A percentile compares a stretch with the other conserved stretches of the same genome.
phyloP scores from a whole-genome alignment of 2,797 vertebrate genomes.

The Pelodytes ibericus region DNA sequence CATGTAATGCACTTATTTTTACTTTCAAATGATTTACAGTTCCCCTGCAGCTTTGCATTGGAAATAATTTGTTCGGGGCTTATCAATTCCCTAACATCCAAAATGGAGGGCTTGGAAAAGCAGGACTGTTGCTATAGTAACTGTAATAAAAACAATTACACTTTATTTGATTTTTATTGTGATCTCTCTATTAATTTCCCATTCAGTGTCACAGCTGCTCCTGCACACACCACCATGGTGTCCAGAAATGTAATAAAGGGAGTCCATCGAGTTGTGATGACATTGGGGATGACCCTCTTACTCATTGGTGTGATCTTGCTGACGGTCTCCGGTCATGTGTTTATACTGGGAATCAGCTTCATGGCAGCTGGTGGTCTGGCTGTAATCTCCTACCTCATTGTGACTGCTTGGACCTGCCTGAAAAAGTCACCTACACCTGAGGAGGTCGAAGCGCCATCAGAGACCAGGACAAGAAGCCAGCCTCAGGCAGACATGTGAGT shows the following conservation, averaged over 20 bases:
- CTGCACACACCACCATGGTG: constrained; percentile 7
- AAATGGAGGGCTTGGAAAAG: too few relatives aligned
- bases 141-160: background rate
- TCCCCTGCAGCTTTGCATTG: background rate
- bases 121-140: too few relatives aligned
- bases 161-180: background rate
- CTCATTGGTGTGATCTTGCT: constrained; percentile 40
- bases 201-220: background rate
- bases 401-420: background rate
- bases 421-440: background rate
- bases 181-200: background rate
- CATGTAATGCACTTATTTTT: too few relatives aligned
- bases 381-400: background rate
- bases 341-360: constrained; percentile 43
- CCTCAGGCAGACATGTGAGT: background rate
- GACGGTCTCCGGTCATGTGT: constrained; percentile 12
- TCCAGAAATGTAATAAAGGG: background rate
- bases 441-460: background rate
- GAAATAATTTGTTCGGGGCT: background rate
- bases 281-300: constrained; percentile 33
- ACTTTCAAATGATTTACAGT: too few relatives aligned
- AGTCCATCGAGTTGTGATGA: constrained; percentile 12
- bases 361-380: constrained; percentile 16
- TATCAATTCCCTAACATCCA: too few relatives aligned
- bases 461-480: background rate